These are phyloP conservation scores for Lycophotia porphyrea DNA, from an alignment of 2,888 invertebrate species.

Conservation along the genomic window DNA sequence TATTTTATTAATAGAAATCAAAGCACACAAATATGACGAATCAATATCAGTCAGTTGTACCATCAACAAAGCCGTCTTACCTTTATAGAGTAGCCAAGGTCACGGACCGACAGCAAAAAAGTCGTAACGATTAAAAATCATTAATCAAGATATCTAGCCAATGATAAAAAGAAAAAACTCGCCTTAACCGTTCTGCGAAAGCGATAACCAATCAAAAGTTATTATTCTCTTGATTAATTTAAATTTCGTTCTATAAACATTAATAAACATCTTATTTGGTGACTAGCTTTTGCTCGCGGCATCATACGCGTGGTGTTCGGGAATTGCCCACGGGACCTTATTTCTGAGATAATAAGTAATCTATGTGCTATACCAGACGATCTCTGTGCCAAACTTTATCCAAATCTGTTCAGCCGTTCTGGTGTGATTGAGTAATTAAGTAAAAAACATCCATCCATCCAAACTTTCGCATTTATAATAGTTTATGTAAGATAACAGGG, in stretches of 20 bases:
- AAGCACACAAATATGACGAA: slow-evolving; percentile 20
- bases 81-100: slow-evolving; percentile 56
- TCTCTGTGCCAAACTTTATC: too few species aligned
- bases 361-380: too few species aligned
- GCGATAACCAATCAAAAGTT: slow-evolving; percentile 73
- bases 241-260: slow-evolving; percentile 79
- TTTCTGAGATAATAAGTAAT: too few species aligned
- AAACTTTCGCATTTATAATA: too few species aligned
- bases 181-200: slow-evolving; percentile 62
- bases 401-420: too few species aligned
- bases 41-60: slow-evolving; percentile 13
- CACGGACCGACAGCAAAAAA: slow-evolving; percentile 49
- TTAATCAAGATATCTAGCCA: slow-evolving; percentile 63
- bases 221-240: slow-evolving; percentile 79
- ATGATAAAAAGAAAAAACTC: slow-evolving; percentile 52
- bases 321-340: too few species aligned
- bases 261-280: slow-evolving; percentile 80
- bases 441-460: too few species aligned
- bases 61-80: slow-evolving; percentile 26
- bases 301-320: too few species aligned
- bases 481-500: too few species aligned
- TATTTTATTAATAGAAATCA: slow-evolving; percentile 20
- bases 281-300: too few species aligned
- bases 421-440: too few species aligned
- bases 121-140: slow-evolving; percentile 54